phyloP scores from a whole-genome alignment of 1,140 invertebrate species.

The Lepidostoma basale region DNA sequence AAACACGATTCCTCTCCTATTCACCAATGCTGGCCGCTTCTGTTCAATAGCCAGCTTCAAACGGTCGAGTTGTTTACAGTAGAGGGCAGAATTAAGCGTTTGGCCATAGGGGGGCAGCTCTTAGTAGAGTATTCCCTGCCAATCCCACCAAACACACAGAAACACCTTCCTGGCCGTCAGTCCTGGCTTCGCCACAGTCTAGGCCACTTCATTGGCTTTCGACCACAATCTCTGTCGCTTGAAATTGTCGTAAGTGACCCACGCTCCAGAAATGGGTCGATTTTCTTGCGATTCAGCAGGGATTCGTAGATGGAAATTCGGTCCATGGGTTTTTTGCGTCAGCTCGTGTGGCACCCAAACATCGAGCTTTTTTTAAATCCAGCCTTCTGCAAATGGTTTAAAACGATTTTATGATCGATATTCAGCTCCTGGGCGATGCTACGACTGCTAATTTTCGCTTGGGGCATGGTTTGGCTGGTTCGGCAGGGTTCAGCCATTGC shows the following conservation, averaged over 20 bases:
- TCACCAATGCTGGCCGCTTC: background rate
- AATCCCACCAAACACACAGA: constrained; percentile 6
- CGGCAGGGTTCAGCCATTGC: no score
- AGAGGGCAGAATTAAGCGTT: constrained; percentile 4
- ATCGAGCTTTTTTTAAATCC: constrained; percentile 11
- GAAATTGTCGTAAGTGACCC: no score
- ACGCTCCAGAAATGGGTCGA: no score
- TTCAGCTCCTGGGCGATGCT: background rate
- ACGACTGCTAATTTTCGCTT: no score
- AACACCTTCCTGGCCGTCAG: constrained; percentile 7
- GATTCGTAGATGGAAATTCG: no score
- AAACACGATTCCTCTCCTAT: constrained; percentile 9
- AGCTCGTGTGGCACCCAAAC: constrained; percentile 10
- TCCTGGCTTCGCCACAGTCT: no score
- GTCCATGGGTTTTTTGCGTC: constrained; percentile 10
- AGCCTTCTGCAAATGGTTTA: background rate
- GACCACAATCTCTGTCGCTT: no score
- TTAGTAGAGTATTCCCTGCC: constrained; percentile 5
- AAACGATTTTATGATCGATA: background rate
- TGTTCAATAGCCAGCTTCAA: constrained; percentile 4
- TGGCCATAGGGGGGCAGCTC: background rate
- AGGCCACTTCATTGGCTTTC: no score
- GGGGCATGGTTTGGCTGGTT: no score
- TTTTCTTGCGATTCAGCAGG: no score
- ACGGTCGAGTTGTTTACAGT: constrained; percentile 3